Evolutionary conservation across 92 coral and sea anemone species (phyloP).

Genomic region (Phenganax stokvisi): DNA sequence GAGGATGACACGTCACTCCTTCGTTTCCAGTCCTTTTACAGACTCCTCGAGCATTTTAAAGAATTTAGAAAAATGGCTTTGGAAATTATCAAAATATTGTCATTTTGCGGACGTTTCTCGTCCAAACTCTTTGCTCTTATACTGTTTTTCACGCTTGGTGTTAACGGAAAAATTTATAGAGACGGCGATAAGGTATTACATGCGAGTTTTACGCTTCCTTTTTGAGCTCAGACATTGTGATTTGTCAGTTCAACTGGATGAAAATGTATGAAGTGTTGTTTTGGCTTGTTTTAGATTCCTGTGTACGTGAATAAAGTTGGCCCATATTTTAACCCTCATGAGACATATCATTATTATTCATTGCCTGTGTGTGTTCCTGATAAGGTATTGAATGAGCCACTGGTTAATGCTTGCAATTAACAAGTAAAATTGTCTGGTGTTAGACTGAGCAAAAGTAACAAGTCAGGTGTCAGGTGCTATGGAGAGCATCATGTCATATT

Average conservation of each 20-base stretch:
- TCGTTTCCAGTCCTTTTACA: not conserved
- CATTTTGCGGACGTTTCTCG: not conserved
- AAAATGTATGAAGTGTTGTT: not conserved
- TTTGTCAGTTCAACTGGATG: not conserved
- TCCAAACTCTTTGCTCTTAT: conserved; percentile 8
- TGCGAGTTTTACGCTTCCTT: not conserved
- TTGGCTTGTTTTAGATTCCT: conserved; percentile 53
- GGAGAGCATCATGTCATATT: no score
- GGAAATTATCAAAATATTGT: not conserved
- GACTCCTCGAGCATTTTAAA: not conserved
- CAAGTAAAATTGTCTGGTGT: no score
- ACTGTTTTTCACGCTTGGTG: conserved; percentile 29
- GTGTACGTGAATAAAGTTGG: conserved; percentile 96
- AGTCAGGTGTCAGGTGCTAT: no score
- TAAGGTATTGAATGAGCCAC: conserved; percentile 52
- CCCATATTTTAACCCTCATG: conserved; percentile 96
- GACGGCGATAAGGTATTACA: conserved; percentile 59
- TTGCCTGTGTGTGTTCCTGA: conserved; percentile 86
- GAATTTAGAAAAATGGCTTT: conserved; percentile 65
- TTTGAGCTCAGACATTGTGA: no score
- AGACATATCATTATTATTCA: conserved; percentile 87
- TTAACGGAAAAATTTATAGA: conserved; percentile 46
- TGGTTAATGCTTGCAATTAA: not conserved
- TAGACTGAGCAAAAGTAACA: no score
- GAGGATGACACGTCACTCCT: conserved; percentile 26